Conservation (phyloP, 2,113 vertebrate species). For the Plecturocebus donacophilus region DNA sequence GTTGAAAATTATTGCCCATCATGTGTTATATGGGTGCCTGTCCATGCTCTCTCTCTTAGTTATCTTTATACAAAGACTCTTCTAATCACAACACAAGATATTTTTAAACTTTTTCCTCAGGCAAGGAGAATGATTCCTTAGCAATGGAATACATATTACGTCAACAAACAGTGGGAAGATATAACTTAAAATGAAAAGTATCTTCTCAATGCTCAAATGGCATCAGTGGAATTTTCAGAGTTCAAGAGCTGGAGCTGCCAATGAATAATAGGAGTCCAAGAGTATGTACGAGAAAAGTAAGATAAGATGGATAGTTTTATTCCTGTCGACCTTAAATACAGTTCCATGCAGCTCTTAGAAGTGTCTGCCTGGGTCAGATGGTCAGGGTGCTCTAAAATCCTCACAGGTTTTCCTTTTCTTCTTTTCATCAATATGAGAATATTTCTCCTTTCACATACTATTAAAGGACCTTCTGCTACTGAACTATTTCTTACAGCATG, state of each 20-base stretch:
- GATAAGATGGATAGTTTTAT: constrained; percentile 48
- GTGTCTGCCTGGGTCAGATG: constrained; percentile 42
- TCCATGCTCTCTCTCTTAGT: not conserved
- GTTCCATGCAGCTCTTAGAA: constrained; percentile 63
- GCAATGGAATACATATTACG: not conserved
- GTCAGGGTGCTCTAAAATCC: constrained; percentile 48
- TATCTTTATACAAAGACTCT: constrained; percentile 27
- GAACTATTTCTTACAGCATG: constrained; percentile 70
- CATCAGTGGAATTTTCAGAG: constrained; percentile 52
- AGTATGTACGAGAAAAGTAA: constrained; percentile 37
- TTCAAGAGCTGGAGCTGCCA: constrained; percentile 47
- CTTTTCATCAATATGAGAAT: constrained; percentile 67
- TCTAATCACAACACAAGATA: constrained; percentile 53
- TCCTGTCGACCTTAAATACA: constrained; percentile 46
- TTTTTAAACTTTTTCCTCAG: constrained; percentile 66
- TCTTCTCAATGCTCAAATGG: constrained; percentile 31
- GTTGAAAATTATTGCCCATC: not conserved
- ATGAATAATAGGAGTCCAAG: constrained; percentile 36
- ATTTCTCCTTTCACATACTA: constrained; percentile 74
- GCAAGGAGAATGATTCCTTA: constrained; percentile 57
- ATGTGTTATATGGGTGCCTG: not conserved
- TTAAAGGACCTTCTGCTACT: constrained; percentile 68
- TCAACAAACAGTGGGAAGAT: constrained; percentile 53
- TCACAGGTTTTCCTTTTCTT: constrained; percentile 57
- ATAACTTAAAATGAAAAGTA: constrained; percentile 52